Evolutionary conservation across 2,113 vertebrate genomes (phyloP).

Genomic region (Terrapene triunguis): DNA sequence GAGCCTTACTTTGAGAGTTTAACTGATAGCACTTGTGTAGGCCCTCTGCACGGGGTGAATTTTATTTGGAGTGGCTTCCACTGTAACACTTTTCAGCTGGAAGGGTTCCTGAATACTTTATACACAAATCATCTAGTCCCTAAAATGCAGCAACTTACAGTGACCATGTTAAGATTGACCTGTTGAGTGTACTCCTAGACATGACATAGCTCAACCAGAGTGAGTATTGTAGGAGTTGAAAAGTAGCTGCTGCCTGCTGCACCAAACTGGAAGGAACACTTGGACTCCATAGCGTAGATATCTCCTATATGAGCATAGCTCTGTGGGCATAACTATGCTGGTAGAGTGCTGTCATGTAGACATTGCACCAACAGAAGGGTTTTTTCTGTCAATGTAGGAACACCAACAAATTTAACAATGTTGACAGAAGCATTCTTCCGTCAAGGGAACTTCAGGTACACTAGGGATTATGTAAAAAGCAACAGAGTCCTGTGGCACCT

Average conservation of each 20-base stretch:
- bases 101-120: not conserved
- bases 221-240: not conserved
- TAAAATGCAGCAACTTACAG: not conserved
- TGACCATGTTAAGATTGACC: not conserved
- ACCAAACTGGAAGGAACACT: slow-evolving; percentile 2
- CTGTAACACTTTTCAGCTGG: not conserved
- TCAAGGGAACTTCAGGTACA: not conserved
- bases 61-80: not conserved
- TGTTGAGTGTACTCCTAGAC: not conserved
- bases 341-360: no score
- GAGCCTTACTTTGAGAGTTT: not conserved
- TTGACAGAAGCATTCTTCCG: no score
- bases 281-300: no score
- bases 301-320: no score
- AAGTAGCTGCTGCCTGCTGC: not conserved
- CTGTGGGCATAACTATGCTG: no score
- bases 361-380: not conserved
- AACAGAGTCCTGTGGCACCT: no score
- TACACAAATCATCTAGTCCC: not conserved
- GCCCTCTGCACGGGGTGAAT: not conserved
- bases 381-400: not conserved
- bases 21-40: not conserved
- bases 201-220: not conserved
- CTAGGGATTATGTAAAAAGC: not conserved
- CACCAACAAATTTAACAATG: no score